Base-by-base conservation (phyloP, 2,797 vertebrate genomes). In the Acipenser oxyrinchus region DNA sequence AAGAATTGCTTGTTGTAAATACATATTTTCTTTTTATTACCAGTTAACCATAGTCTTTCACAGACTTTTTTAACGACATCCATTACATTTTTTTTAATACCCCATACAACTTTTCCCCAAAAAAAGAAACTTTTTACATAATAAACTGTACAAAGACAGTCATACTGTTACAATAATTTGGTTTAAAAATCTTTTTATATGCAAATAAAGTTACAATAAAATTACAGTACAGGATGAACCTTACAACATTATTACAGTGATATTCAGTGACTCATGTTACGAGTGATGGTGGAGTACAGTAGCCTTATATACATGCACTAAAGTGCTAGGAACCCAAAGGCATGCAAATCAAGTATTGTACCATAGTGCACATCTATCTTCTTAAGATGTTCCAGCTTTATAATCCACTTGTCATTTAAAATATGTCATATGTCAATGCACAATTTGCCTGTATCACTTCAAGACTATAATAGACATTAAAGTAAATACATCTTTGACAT, bases 251-350 rank as follows among this genome's bases (percentile, higher is more conserved):
- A 68, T 79, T 86, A 86, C 86, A 82, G 78, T 76, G 77, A 79
- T 85, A 83, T 79, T 71, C 78, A 79, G 82, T 60, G 74, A 86
- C 75, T 78, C 81, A 84, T 83, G 79, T 73, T 74, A 68, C 62
- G 80, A 37, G 74, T 75, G 81, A 84, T 79, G 82, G 88, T 76
- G 75, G 76, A 83, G 76, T 84, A 90, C 85, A 82, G 87, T 76
- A 90, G 92, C 86, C 79, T 69, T 91, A 89, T 93, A 83, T 91
- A 93, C 94, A 94, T 93, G 94, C 91, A 93, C 93, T 91, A 90
- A 91, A 89, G 93, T 93, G 93, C 93, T 90, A 91, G 86, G 86
- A 83, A 92, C 88, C 82, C 82, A 81, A 91, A 89, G 89, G 90
- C 91, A 93, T 94, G 93, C 92, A 84, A 81, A 82, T 84, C 78